phyloP scores from a whole-genome alignment of 23 tunicate genomes.

The Clavelina lepadiformis region DNA sequence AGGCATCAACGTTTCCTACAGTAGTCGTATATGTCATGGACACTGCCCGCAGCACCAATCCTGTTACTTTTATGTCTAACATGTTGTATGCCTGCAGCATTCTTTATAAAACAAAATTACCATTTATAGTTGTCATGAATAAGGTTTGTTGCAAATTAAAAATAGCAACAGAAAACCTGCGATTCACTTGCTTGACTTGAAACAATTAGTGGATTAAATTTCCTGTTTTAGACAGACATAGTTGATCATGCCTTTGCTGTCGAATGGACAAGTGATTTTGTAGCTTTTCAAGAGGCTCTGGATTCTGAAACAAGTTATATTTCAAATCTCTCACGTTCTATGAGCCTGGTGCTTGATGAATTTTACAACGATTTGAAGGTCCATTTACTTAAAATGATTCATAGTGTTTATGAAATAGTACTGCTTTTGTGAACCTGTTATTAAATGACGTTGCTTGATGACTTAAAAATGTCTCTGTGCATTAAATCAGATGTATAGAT shows the following conservation, averaged over 20 bases:
- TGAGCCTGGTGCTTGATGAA: constrained; percentile 97
- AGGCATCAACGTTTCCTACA: constrained; percentile 87
- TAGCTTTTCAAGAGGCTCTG: constrained; percentile 79
- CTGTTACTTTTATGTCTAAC: constrained; percentile 99
- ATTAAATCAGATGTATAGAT: too few species aligned
- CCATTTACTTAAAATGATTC: too few species aligned
- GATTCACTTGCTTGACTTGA: background rate
- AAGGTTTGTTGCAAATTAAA: constrained; percentile 29
- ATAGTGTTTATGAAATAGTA: too few species aligned
- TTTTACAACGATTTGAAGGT: constrained; percentile 87
- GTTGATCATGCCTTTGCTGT: constrained; percentile 96
- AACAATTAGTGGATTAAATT: background rate
- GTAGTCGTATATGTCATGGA: constrained; percentile 99
- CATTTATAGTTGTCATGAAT: constrained; percentile 95
- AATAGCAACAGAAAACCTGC: background rate
- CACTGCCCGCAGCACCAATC: constrained; percentile 89
- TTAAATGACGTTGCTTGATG: too few species aligned
- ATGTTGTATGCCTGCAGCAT: constrained; percentile 99
- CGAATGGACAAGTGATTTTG: constrained; percentile 97
- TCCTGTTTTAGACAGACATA: constrained; percentile 73
- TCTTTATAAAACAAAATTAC: constrained; percentile 92
- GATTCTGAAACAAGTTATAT: constrained; percentile 74
- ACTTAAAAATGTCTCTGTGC: too few species aligned
- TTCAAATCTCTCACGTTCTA: constrained; percentile 81
- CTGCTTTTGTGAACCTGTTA: too few species aligned